Evolutionary conservation across 2,888 invertebrate genomes (phyloP).

Genomic region (Xestia c-nigrum): DNA sequence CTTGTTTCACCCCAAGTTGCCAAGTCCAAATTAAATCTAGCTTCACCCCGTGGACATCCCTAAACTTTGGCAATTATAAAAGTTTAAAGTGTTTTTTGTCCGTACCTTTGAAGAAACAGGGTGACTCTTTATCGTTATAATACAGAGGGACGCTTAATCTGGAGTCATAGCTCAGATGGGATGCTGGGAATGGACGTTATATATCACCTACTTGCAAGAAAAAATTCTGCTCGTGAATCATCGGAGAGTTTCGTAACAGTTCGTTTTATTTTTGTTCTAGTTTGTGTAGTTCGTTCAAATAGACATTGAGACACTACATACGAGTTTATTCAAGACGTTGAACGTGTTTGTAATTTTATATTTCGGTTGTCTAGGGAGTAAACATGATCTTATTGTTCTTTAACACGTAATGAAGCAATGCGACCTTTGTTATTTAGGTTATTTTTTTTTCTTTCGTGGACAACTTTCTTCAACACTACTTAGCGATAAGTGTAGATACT

Average conservation of each 20-base stretch:
- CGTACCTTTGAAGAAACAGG: constrained; percentile 69
- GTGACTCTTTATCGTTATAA: constrained; percentile 62
- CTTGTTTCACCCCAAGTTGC: constrained; percentile 60
- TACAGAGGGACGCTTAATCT: constrained; percentile 58
- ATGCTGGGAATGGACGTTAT: constrained; percentile 71
- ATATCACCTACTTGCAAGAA: constrained; percentile 70
- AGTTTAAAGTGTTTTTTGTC: constrained; percentile 78
- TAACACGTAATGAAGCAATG: constrained; percentile 18
- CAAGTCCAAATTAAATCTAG: constrained; percentile 73
- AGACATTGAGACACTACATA: constrained; percentile 39
- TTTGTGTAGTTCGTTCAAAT: constrained; percentile 24
- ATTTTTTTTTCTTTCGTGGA: background rate
- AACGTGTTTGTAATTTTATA: constrained; percentile 35
- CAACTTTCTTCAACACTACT: constrained; percentile 20
- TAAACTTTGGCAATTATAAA: constrained; percentile 79
- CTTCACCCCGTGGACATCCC: constrained; percentile 66
- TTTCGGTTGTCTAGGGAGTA: constrained; percentile 13
- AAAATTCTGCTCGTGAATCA: constrained; percentile 72
- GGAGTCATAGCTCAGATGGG: constrained; percentile 64
- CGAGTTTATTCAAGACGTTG: constrained; percentile 35
- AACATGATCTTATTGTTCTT: constrained; percentile 7
- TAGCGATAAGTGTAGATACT: constrained; percentile 28
- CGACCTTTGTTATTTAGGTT: constrained; percentile 1
- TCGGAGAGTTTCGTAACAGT: constrained; percentile 46
- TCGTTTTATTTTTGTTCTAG: constrained; percentile 36